These are phyloP conservation scores for Chondrilla cf. caribensis DNA, from an alignment of 37 sponge, comb jelly and placozoan genomes.

Conservation along the genomic window DNA sequence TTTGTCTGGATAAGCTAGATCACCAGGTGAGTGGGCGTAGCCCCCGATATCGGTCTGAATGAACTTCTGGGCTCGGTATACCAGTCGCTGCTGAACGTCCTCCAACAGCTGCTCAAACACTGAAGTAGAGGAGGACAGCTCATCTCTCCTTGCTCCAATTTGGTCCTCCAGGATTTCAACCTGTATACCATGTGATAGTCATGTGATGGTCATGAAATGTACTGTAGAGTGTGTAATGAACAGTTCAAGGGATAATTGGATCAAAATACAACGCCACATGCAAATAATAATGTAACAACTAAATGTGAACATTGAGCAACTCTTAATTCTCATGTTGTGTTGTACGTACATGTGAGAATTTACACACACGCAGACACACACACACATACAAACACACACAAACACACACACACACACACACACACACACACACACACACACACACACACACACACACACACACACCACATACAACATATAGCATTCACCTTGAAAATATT, in stretches of 20 bases:
- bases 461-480: no score
- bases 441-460: not conserved
- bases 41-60: conserved; percentile 88
- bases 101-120: conserved; percentile 81
- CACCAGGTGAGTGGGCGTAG: conserved; percentile 87
- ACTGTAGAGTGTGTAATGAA: no score
- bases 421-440: conserved; percentile 20
- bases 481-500: conserved; percentile 90
- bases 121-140: conserved; percentile 75
- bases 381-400: no score
- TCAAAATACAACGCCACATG: no score
- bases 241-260: not conserved
- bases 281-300: no score
- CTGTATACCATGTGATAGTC: conserved; percentile 37
- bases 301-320: no score
- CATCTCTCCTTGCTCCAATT: conserved; percentile 68
- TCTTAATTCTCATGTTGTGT: no score
- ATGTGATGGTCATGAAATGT: not conserved
- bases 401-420: conserved; percentile 1
- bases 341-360: no score
- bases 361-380: no score
- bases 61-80: conserved; percentile 92
- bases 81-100: conserved; percentile 95
- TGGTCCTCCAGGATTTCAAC: conserved; percentile 85
- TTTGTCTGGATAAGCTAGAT: conserved; percentile 98